phyloP scores from a whole-genome alignment of 1,140 invertebrate species.

The Platorchestia sp. region DNA sequence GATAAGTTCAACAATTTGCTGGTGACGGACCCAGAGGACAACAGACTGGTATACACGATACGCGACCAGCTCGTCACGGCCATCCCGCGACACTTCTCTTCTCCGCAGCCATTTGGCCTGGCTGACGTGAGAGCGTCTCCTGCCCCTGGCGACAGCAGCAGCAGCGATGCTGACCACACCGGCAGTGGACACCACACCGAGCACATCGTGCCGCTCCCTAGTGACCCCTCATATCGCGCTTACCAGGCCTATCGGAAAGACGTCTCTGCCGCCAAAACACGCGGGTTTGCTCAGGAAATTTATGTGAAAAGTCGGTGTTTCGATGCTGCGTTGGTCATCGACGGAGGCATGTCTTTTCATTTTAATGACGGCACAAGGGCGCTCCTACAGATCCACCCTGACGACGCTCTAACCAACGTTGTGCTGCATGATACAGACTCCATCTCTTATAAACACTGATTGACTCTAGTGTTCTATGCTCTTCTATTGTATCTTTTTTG shows the following conservation, averaged over 20 bases:
- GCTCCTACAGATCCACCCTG: slow-evolving; percentile 83
- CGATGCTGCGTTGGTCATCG: slow-evolving; percentile 95
- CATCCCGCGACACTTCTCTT: slow-evolving; percentile 60
- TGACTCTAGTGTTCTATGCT: neutral
- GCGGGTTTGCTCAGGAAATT: slow-evolving; percentile 80
- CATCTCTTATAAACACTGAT: slow-evolving; percentile 62
- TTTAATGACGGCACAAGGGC: slow-evolving; percentile 96
- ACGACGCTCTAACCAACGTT: slow-evolving; percentile 90
- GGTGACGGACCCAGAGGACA: slow-evolving; percentile 75
- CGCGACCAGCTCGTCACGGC: slow-evolving; percentile 91
- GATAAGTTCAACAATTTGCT: slow-evolving; percentile 28
- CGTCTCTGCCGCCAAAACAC: slow-evolving; percentile 73
- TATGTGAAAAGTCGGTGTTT: slow-evolving; percentile 90
- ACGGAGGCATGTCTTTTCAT: slow-evolving; percentile 92
- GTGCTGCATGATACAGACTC: slow-evolving; percentile 72
- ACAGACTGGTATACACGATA: slow-evolving; percentile 88
- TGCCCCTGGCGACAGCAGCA: neutral
- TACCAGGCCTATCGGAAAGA: slow-evolving; percentile 76
- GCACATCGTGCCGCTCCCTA: neutral
- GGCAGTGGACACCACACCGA: neutral
- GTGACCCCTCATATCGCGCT: neutral
- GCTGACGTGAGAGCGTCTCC: neutral
- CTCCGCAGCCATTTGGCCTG: neutral
- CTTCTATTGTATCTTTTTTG: neutral
- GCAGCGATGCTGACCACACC: too few species aligned